These are phyloP conservation scores for Hemicrepidius hirtus DNA, from an alignment of 2,888 invertebrate genomes.

Conservation along the genomic window DNA sequence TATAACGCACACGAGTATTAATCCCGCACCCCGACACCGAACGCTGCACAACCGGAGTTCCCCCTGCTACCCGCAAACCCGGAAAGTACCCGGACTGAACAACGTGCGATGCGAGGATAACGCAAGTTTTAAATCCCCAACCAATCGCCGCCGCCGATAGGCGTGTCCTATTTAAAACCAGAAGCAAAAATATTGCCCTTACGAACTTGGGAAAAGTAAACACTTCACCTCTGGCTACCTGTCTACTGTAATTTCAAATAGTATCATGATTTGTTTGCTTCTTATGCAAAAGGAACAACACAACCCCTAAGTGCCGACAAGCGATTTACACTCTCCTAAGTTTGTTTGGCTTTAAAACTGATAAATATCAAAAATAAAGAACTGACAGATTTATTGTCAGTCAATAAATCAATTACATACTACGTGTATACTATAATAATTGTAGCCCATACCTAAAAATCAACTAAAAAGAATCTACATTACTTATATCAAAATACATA, in stretches of 20 bases:
- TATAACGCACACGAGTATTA: slow-evolving; percentile 36
- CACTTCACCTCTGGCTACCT: slow-evolving; percentile 50
- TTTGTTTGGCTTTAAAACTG: not conserved
- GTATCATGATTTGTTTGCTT: slow-evolving; percentile 38
- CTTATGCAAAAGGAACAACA: slow-evolving; percentile 26
- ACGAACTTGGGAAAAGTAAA: slow-evolving; percentile 55
- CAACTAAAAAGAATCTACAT: too few relatives aligned
- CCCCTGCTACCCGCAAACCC: slow-evolving; percentile 58
- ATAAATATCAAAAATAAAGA: not conserved
- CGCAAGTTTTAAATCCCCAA: slow-evolving; percentile 55
- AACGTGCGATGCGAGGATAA: slow-evolving; percentile 56
- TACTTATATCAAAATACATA: too few relatives aligned
- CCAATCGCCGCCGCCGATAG: slow-evolving; percentile 64
- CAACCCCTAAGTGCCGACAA: slow-evolving; percentile 11
- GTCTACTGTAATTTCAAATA: slow-evolving; percentile 46
- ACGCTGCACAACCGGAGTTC: slow-evolving; percentile 47
- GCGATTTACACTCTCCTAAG: slow-evolving; percentile 1
- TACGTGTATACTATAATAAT: too few relatives aligned
- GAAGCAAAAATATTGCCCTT: slow-evolving; percentile 68
- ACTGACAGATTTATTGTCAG: too few relatives aligned
- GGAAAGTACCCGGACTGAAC: slow-evolving; percentile 39
- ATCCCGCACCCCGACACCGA: slow-evolving; percentile 46
- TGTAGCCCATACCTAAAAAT: too few relatives aligned
- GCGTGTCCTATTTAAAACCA: slow-evolving; percentile 67
- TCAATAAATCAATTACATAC: too few relatives aligned